Evolutionary conservation across 1,140 invertebrate genomes (phyloP), one percentile per base, ranked within the genome.

Genomic region (Nasonia giraulti): DNA sequence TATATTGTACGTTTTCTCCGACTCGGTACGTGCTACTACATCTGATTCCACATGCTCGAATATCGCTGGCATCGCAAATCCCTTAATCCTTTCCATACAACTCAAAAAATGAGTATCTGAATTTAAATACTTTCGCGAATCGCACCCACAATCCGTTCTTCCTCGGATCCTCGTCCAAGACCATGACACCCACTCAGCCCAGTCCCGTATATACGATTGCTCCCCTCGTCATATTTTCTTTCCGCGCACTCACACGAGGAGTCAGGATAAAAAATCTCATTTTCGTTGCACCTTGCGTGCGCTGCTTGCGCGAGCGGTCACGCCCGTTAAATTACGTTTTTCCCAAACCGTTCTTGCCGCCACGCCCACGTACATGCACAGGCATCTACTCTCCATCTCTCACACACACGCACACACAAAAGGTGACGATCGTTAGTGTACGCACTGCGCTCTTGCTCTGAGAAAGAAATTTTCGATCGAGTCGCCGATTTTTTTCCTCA

Each of bases 201-300:
- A 55, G 4, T 20, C 20, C 20, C 20, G 6, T n/a, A 71, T 10
- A 27, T 27, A 31, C 8, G 3, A 2, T 31, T 33, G 12, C 20
- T 8, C 73, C 31, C 73, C 11, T 33, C 17, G 73, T 27, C 3
- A 37, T 37, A 37, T 40, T 33, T 20, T 7, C 33, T 71, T 75
- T 37, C 73, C 31, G 31, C 68, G 66, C 62, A n/a, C 47, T 10
- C 77, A 14, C 37, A 44, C 33, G 88, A 89, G 89, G 89, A 89
- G 86, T 86, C 83, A 86, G 86, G 90, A 90, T 90, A 90, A 90
- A 91, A 91, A 90, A 91, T 90, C 90, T 91, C 89, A 91, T 91
- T 90, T 91, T 89, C 89, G 89, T 88, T 88, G 89, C 89, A 90
- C 89, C 89, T 90, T 90, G 88, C 88, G 82, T 73, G 89, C 89